Evolutionary conservation across 1,140 invertebrate species (phyloP).

Genomic region (Drosophila bifasciata): DNA sequence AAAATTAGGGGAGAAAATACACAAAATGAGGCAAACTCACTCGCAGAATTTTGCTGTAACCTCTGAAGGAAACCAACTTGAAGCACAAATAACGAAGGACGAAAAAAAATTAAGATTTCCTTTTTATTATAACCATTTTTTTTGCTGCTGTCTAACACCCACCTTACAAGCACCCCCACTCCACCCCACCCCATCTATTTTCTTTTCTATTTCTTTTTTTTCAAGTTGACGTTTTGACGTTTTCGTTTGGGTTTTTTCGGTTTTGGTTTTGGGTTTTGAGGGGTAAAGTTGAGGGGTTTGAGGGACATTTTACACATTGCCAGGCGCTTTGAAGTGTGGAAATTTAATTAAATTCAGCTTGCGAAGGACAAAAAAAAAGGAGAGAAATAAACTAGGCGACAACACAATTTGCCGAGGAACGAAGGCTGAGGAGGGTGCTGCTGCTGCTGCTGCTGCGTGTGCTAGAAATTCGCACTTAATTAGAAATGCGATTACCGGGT

Average conservation of each 20-base stretch:
- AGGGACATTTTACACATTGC: slow-evolving; percentile 76
- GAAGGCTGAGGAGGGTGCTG: slow-evolving; percentile 16
- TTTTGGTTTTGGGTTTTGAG: neutral
- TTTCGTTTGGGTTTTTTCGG: slow-evolving; percentile 29
- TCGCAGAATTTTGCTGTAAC: slow-evolving; percentile 74
- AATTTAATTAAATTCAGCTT: slow-evolving; percentile 81
- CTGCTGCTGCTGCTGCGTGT: slow-evolving; percentile 28
- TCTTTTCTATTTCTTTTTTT: slow-evolving; percentile 44
- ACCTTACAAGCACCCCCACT: neutral
- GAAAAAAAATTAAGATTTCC: slow-evolving; percentile 80
- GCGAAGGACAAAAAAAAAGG: slow-evolving; percentile 49
- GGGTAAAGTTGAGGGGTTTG: slow-evolving; percentile 41
- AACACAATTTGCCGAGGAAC: slow-evolving; percentile 64
- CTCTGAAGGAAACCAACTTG: slow-evolving; percentile 74
- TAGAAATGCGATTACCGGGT: slow-evolving; percentile 77
- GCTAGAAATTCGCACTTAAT: slow-evolving; percentile 75
- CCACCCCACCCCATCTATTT: slow-evolving; percentile 1
- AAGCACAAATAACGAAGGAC: slow-evolving; percentile 65
- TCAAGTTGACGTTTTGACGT: slow-evolving; percentile 58
- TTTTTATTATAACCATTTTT: slow-evolving; percentile 66
- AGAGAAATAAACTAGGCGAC: slow-evolving; percentile 73
- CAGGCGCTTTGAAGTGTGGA: slow-evolving; percentile 76
- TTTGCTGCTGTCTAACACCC: neutral
- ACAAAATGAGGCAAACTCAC: slow-evolving; percentile 24
- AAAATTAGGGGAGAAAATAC: slow-evolving; percentile 6